phyloP scores from a whole-genome alignment of 2,113 vertebrate species.

The Mobula birostris region DNA sequence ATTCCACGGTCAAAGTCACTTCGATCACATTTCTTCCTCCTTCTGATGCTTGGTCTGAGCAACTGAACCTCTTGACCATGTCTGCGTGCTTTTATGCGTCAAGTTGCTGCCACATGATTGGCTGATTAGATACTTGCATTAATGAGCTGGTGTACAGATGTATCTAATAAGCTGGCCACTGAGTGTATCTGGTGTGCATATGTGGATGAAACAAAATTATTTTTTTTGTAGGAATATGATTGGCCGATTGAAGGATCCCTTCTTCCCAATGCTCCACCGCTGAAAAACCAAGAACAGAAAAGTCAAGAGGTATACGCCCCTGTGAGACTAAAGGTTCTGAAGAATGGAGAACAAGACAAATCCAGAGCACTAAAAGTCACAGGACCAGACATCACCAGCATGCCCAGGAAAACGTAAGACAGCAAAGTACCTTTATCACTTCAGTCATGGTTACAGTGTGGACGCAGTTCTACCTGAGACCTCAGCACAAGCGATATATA shows the following conservation, averaged over 20 bases:
- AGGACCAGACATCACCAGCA: constrained; percentile 39
- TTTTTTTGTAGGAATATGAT: constrained; percentile 45
- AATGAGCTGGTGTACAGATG: too few relatives aligned
- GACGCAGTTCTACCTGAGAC: neutral
- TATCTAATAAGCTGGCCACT: neutral
- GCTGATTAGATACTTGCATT: too few relatives aligned
- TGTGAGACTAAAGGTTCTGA: constrained; percentile 45
- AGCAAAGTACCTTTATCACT: neutral
- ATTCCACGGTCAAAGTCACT: too few relatives aligned
- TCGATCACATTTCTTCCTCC: too few relatives aligned
- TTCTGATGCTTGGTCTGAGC: too few relatives aligned
- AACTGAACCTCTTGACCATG: too few relatives aligned
- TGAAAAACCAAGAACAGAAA: constrained; percentile 41
- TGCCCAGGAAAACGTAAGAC: constrained; percentile 44
- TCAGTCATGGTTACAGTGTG: neutral
- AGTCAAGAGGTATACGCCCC: constrained; percentile 10
- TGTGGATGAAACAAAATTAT: neutral
- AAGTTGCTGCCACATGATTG: too few relatives aligned
- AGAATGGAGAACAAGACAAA: constrained; percentile 44
- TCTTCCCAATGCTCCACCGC: constrained; percentile 45
- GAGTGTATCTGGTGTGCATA: neutral
- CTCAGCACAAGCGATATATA: neutral
- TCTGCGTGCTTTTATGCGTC: too few relatives aligned
- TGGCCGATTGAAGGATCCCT: constrained; percentile 49
- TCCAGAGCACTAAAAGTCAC: constrained; percentile 36